Evolutionary conservation across 92 coral and sea anemone genomes (phyloP), one percentile per base, ranked within the genome.

Genomic region (Porites lobata): DNA sequence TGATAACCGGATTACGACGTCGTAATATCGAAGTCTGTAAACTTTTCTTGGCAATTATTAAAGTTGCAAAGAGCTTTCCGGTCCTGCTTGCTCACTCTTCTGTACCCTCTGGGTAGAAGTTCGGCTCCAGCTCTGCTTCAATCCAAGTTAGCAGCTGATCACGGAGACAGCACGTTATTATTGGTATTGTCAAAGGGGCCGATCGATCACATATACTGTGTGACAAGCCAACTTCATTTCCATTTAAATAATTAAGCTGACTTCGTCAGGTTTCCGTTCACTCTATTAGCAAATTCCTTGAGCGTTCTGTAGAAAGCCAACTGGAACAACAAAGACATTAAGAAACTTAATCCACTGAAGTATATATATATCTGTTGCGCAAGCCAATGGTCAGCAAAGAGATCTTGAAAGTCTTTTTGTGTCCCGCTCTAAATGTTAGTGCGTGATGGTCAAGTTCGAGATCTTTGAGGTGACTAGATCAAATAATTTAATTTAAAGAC

Each of bases 291-390:
- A 75, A 84, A 73, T 84, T 73, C 87, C 87, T 75, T 21, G 62
- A 21, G 81, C 87, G 80, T 73, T 73, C 64, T 6, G 79, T 58
- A 14, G 76, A 11, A n/a, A 19, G 63, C 24, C 43, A 26, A 9
- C 6, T n/a, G 14, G 59, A 26, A 50, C 47, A 38, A 38, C 47
- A 38, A 38, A 38, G 87, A 54, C 61, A 56, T 10, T 54, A 51
- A 51, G 87, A 72, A 84, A 84, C 24, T 74, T 65, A 73, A 84
- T 84, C 87, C 72, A 24, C 54, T 83, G 29, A 2, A 61, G 62
- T 13, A 26, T 62, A 58, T 13, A 77, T 82, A 10, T 56, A 38
- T 38, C 47, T 38, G 62, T 57, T 69, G 63, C 17, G 62, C 78
- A 26, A 71, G 78, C 43, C 59, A 64, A 62, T 65, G 47, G 47